These are phyloP conservation scores for Crotophaga sulcirostris DNA, from an alignment of 2,113 vertebrate species.

Conservation along the genomic window DNA sequence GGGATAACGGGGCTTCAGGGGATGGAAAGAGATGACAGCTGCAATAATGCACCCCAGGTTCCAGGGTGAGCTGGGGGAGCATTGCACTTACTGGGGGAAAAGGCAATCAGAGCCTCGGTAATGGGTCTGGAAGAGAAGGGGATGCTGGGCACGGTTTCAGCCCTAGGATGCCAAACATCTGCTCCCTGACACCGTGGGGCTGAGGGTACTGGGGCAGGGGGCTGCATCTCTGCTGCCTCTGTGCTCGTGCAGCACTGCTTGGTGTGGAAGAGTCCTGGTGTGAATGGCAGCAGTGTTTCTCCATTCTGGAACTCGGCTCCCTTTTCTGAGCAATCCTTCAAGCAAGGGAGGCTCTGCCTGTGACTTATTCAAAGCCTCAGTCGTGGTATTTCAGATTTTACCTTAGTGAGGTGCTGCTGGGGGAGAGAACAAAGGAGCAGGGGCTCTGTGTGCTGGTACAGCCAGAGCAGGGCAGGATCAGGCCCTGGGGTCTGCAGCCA, in stretches of 20 bases:
- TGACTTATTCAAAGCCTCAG: rapidly evolving
- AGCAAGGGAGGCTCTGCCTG: neutral
- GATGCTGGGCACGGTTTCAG: rapidly evolving
- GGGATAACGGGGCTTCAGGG: neutral
- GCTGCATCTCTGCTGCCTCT: neutral
- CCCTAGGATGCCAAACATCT: neutral
- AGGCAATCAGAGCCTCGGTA: neutral
- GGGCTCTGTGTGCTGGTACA: rapidly evolving
- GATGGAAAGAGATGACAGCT: neutral
- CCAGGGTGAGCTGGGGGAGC: neutral
- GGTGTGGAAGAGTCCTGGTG: neutral
- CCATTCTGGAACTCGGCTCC: rapidly evolving
- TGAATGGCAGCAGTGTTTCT: neutral
- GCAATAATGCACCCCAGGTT: neutral
- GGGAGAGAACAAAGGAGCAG: neutral
- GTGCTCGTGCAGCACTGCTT: no score
- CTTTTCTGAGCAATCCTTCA: neutral
- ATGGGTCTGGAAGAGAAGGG: neutral
- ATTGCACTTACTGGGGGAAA: neutral
- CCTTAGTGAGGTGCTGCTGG: neutral
- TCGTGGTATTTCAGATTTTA: rapidly evolving
- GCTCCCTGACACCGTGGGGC: neutral
- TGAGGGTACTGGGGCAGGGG: rapidly evolving
- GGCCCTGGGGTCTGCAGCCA: neutral
- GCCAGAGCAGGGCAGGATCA: neutral